Evolutionary conservation across 2,888 invertebrate species (phyloP).

Genomic region (Platycheirus albimanus): DNA sequence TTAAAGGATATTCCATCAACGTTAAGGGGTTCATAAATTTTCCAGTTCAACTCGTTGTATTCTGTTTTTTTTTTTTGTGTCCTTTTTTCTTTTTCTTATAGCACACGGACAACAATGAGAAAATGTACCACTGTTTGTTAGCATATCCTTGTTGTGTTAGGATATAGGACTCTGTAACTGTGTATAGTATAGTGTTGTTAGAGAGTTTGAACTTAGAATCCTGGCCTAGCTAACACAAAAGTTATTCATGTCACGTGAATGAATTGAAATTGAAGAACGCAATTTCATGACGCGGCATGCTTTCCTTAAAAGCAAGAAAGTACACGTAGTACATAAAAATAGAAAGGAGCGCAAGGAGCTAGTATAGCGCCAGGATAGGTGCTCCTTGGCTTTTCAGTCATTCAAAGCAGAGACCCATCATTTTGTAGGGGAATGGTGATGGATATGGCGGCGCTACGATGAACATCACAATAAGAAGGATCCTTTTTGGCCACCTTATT

Average conservation of each 20-base stretch:
- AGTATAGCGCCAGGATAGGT: slow-evolving; percentile 1
- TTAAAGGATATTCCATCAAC: slow-evolving; percentile 71
- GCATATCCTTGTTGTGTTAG: not conserved
- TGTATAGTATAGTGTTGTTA: slow-evolving; percentile 4
- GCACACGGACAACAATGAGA: slow-evolving; percentile 30
- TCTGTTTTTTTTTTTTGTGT: not conserved
- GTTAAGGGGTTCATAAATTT: slow-evolving; percentile 74
- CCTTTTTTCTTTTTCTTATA: slow-evolving; percentile 18
- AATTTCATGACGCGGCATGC: slow-evolving; percentile 72
- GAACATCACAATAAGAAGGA: slow-evolving; percentile 39
- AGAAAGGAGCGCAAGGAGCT: not conserved
- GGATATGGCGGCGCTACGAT: slow-evolving; percentile 12
- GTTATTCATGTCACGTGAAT: slow-evolving; percentile 73
- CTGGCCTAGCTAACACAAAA: slow-evolving; percentile 53
- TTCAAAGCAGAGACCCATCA: slow-evolving; percentile 47
- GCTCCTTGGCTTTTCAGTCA: slow-evolving; percentile 51
- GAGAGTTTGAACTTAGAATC: slow-evolving; percentile 66
- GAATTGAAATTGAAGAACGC: slow-evolving; percentile 74
- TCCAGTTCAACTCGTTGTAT: slow-evolving; percentile 53
- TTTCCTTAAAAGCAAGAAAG: slow-evolving; percentile 52
- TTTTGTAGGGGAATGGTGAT: slow-evolving; percentile 31
- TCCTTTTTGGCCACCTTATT: slow-evolving; percentile 47
- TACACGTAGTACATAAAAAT: slow-evolving; percentile 43
- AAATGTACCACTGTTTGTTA: slow-evolving; percentile 7
- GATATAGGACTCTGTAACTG: not conserved